Base-by-base conservation (phyloP, 2,888 invertebrate species). In the Hirtodrosophila cameraria region DNA sequence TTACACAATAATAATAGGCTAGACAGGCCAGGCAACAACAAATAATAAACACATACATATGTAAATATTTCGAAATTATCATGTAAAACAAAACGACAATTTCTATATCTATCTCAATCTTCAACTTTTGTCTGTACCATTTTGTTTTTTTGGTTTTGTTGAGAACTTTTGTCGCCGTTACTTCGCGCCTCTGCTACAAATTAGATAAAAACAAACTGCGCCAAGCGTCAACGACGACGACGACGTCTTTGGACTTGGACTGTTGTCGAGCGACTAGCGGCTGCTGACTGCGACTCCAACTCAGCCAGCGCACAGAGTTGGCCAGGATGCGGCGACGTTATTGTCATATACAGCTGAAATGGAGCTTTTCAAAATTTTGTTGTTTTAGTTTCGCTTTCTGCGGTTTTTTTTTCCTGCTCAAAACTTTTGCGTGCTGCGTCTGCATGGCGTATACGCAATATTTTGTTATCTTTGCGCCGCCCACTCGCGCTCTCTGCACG, bases 231-330 rank as follows among this genome's bases (percentile, higher is more conserved):
- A 42, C 75, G 65, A 42, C 75, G 65, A 60, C 66, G 61, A 59
- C 75, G 72, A 71, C 80, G 80, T 77, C 77, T 83, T 75, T 72
- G 63, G 59, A 62, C 83, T 75, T 68, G 83, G 64, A 83, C 77
- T 72, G 83, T 60, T 83, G 77, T 63, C 64, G 68, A 77, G 61
- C 83, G 83, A 76, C 82, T 72, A 54, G 61, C 59, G 33, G 31
- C 58, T 7, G n/a, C 9, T 23, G n/a, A 28, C 42, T n/a, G 7
- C 60, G 30, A 48, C 35, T 48, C 11, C 39, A 46, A 41, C 20
- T 39, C 23, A 23, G 41, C 15, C 43, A 58, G 15, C 43, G 23
- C 33, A 41, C 48, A 39, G 41, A 27, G 25, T 36, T 50, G 33
- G 59, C 36, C 67, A 65, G 65, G 65, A 65, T 36, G 70, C 68